Conservation (phyloP, 2,113 vertebrate genomes). For the Galbula dea region DNA sequence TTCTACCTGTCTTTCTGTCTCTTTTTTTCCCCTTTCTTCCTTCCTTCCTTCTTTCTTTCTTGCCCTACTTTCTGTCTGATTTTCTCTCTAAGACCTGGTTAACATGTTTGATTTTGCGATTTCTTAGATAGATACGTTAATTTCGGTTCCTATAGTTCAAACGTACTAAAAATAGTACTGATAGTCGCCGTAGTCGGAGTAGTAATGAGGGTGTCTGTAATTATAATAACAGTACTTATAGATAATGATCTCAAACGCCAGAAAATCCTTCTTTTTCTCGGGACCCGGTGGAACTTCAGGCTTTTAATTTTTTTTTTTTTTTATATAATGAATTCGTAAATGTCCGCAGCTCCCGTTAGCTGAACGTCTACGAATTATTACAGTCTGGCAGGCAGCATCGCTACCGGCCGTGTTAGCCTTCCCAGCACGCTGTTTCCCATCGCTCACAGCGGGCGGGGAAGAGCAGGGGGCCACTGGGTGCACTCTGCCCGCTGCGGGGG, state of each 20-base stretch:
- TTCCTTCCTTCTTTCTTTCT: not conserved
- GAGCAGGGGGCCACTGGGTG: not conserved
- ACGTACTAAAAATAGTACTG: not conserved
- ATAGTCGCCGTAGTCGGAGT: not conserved
- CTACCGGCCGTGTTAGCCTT: not conserved
- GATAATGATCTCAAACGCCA: not conserved
- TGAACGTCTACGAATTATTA: not conserved
- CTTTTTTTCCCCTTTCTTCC: not conserved
- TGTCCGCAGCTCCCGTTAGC: not conserved
- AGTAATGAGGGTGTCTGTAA: not conserved
- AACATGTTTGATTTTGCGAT: not conserved
- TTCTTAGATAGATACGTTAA: not conserved
- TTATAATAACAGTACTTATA: not conserved
- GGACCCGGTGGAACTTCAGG: not conserved
- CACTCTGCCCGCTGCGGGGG: not conserved
- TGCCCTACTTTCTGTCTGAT: not conserved
- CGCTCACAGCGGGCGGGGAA: too few relatives aligned
- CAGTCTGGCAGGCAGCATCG: not conserved
- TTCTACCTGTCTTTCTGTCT: too few relatives aligned
- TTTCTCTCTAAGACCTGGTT: not conserved
- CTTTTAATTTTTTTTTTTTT: not conserved
- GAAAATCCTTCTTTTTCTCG: not conserved
- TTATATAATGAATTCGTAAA: not conserved
- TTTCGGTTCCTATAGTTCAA: not conserved
- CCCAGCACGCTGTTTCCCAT: not conserved